Evolutionary conservation across 1,140 invertebrate genomes (phyloP).

Genomic region (Eciton burchellii): DNA sequence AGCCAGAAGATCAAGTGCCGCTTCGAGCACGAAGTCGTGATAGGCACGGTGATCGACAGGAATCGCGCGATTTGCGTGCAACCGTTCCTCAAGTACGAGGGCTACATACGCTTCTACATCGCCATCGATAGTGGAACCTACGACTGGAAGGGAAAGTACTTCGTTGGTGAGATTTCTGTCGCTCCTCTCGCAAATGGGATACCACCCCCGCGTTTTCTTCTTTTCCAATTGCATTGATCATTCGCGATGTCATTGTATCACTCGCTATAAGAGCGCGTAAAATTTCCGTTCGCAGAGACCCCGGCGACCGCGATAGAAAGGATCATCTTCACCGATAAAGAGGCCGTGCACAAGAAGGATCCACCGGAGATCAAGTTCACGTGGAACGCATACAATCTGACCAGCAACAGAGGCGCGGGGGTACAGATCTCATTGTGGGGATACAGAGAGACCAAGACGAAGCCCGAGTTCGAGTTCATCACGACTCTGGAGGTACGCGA

Average conservation of each 20-base stretch:
- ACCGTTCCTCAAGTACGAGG: constrained; percentile 95
- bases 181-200: too few species aligned
- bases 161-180: constrained; percentile 90
- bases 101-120: constrained; percentile 95
- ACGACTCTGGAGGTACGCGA: constrained; percentile 81
- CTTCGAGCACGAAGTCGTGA: constrained; percentile 92
- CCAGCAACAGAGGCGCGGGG: constrained; percentile 90
- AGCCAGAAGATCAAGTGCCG: constrained; percentile 92
- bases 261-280: background rate
- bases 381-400: constrained; percentile 95
- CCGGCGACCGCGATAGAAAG: constrained; percentile 93
- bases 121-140: constrained; percentile 90
- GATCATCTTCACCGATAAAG: constrained; percentile 92
- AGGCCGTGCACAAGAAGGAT: constrained; percentile 89
- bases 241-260: background rate
- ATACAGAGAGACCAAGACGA: constrained; percentile 93
- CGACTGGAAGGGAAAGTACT: constrained; percentile 96
- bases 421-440: constrained; percentile 94
- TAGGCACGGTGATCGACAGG: constrained; percentile 90
- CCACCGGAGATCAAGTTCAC: constrained; percentile 91
- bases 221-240: background rate
- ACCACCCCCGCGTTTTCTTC: background rate
- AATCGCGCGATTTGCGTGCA: constrained; percentile 96
- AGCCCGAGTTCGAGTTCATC: constrained; percentile 89
- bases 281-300: constrained; percentile 88